A percentile compares a stretch with the other conserved stretches of the same genome.
phyloP scores from a whole-genome alignment of 2,888 invertebrate species.

The Polietes domitor region DNA sequence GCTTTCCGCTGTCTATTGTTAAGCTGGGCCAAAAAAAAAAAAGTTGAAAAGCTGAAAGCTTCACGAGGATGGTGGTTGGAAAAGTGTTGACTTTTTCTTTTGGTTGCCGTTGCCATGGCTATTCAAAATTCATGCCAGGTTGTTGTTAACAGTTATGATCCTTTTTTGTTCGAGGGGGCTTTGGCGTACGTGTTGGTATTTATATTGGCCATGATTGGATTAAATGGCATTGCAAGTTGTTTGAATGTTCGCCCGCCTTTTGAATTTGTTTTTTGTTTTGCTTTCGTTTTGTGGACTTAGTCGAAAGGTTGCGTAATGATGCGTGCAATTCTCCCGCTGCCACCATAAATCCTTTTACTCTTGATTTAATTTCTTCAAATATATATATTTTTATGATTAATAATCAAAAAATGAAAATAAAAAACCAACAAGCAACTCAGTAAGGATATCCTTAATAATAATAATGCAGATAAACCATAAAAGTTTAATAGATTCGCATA shows the following conservation, averaged over 20 bases:
- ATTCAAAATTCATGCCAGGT: constrained; percentile 60
- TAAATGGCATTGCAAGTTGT: constrained; percentile 37
- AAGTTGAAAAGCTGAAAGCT: background rate
- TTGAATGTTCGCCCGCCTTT: background rate
- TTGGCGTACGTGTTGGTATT: constrained; percentile 50
- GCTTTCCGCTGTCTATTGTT: background rate
- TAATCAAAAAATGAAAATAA: constrained; percentile 2
- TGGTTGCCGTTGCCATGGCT: background rate
- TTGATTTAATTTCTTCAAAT: constrained; percentile 8
- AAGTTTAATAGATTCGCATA: constrained; percentile 21
- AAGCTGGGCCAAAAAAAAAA: background rate
- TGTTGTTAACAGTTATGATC: constrained; percentile 50
- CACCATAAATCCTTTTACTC: constrained; percentile 10
- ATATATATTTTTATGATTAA: constrained; percentile 16
- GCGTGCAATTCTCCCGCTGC: constrained; percentile 31
- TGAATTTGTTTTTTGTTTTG: background rate
- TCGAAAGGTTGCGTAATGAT: constrained; percentile 29
- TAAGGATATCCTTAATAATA: background rate
- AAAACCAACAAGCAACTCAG: background rate
- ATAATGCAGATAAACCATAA: constrained; percentile 46
- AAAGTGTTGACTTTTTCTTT: background rate
- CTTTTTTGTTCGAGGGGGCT: constrained; percentile 20
- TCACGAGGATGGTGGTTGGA: background rate
- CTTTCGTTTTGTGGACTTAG: background rate
- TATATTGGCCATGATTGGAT: constrained; percentile 55